These are phyloP conservation scores for Xiphophorus couchianus DNA, from an alignment of 2,113 vertebrate genomes.

Conservation along the genomic window DNA sequence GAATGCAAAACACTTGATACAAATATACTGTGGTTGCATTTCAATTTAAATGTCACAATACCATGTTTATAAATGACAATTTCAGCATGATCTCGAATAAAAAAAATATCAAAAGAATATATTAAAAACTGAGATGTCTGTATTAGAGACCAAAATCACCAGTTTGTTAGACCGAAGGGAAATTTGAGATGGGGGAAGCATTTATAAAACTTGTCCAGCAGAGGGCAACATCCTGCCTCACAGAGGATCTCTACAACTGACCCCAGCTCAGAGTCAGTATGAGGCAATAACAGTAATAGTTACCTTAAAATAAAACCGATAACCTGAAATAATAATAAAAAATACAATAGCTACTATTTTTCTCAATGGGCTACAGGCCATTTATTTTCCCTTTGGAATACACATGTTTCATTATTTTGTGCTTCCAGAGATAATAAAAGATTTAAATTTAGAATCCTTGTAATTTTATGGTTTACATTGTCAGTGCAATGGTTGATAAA, in stretches of 20 bases:
- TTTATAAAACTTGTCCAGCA: conserved; percentile 45
- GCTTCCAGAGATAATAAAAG: conserved; percentile 31
- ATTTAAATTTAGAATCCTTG: conserved; percentile 33
- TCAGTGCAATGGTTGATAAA: conserved; percentile 27
- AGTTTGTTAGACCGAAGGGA: neutral
- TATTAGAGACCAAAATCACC: neutral
- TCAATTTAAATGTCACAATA: neutral
- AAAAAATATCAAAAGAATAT: neutral
- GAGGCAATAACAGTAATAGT: conserved; percentile 21
- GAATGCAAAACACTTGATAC: conserved; percentile 7
- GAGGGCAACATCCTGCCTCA: conserved; percentile 68
- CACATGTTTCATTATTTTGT: conserved; percentile 10
- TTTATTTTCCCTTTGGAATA: conserved; percentile 16
- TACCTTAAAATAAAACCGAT: conserved; percentile 30
- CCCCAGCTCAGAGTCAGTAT: conserved; percentile 41
- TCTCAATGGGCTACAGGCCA: conserved; percentile 20
- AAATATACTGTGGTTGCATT: conserved; percentile 13
- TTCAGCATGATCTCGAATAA: neutral
- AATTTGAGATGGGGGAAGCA: neutral
- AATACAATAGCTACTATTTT: conserved; percentile 1
- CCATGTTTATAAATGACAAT: neutral
- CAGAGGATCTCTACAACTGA: conserved; percentile 3
- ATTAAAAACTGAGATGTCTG: neutral
- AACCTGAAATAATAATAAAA: conserved; percentile 32
- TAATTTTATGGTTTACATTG: conserved; percentile 58